Evolutionary conservation across 1,140 invertebrate species (phyloP), one percentile per base, ranked within the genome.

Genomic region (Tetramorium simillimum): DNA sequence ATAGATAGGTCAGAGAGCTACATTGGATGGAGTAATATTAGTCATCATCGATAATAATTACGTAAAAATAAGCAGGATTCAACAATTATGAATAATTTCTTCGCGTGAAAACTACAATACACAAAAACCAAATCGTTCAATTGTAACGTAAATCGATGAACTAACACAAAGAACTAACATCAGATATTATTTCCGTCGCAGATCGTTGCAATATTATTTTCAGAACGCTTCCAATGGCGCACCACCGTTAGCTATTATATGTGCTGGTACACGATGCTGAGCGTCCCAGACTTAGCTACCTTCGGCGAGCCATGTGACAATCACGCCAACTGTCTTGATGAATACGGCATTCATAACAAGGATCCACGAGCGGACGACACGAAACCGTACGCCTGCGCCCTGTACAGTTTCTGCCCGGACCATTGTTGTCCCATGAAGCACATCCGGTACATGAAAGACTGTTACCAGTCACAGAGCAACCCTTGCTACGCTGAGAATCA

Each of bases 391-490:
- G 92, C 93, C n/a, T 97, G 96, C 90, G 96, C 96, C 7, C 86
- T 93, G 46, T 97, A 97, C 88, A 97, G 96, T 92, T 97, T 97
- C 93, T 97, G 97, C 93, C 96, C 96, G 6, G 96, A 97, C 93
- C 95, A 95, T 37, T 97, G 96, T 91, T 97, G 96, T 91, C 95
- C 96, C 12, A 88, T 95, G 84, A 96, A 95, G 88, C 94, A 96
- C 80, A 90, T 96, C 16, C 87, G 87, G n/a, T 86, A 93, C 24
- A 89, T 91, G 75, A 90, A 91, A 46, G 90, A 93, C 16, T 96
- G 96, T 86, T 93, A 92, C 72, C 91, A 95, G 56, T 91, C 91
- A 51, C 51, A 76, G 24, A 86, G 91, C 56, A 96, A 96, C 93
- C 95, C 96, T 21, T 96, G 96, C 86, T 93, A 93, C 77, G 90